phyloP scores from a whole-genome alignment of 1,140 invertebrate species.

The Lasioglossum baleicum region DNA sequence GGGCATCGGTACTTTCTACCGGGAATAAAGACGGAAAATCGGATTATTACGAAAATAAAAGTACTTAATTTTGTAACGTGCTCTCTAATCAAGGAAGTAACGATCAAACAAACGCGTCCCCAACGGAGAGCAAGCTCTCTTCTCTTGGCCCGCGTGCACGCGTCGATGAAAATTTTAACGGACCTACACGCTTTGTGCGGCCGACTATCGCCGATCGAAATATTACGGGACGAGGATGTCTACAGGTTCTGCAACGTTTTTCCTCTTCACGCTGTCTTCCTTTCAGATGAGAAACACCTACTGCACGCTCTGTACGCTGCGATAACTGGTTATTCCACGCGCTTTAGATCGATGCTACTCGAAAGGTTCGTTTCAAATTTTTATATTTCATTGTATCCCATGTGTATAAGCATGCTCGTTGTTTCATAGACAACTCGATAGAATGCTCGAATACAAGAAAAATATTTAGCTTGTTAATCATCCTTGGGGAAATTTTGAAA shows the following conservation, averaged over 20 bases:
- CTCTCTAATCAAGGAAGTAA: conserved; percentile 61
- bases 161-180: conserved; percentile 7
- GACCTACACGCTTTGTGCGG: conserved; percentile 22
- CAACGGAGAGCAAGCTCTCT: not conserved
- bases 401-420: no score
- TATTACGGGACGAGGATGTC: not conserved
- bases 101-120: conserved; percentile 55
- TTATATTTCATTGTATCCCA: no score
- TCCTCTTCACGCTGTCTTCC: not conserved
- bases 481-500: not conserved
- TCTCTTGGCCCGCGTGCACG: not conserved
- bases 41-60: conserved; percentile 66
- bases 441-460: not conserved
- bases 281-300: not conserved
- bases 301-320: no score
- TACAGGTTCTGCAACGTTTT: not conserved
- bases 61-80: conserved; percentile 51
- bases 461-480: not conserved
- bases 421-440: no score
- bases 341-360: no score
- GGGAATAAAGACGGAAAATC: conserved; percentile 64
- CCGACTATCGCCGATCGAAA: not conserved
- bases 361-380: no score
- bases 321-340: no score
- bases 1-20: conserved; percentile 63